Conservation (phyloP, 2,888 invertebrate genomes). For the Tiliacea aurago region DNA sequence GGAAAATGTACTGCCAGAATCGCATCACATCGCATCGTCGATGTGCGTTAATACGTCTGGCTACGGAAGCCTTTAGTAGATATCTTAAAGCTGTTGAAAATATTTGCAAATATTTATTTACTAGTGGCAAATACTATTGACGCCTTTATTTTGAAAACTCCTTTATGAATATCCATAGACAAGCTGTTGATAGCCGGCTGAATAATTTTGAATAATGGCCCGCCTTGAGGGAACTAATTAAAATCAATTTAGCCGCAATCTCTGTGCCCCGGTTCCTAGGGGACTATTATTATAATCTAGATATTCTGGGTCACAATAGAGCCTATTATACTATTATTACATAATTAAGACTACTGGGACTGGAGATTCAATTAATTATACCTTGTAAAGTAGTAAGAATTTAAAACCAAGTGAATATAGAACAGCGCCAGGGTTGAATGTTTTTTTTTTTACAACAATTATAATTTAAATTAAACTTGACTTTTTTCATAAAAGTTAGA, state of each 20-base stretch:
- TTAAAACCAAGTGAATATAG: not conserved
- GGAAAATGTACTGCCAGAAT: too few relatives aligned
- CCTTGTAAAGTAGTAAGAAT: not conserved
- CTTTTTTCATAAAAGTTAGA: too few relatives aligned
- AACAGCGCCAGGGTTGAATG: too few relatives aligned
- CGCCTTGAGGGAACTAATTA: slow-evolving; percentile 35
- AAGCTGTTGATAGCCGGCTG: slow-evolving; percentile 9
- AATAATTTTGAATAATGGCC: slow-evolving; percentile 30
- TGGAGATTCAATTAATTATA: not conserved
- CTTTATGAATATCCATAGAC: not conserved
- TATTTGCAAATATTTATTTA: not conserved
- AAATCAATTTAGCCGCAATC: slow-evolving; percentile 46
- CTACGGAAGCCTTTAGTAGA: too few relatives aligned
- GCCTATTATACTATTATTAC: not conserved
- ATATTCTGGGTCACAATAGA: slow-evolving; percentile 31
- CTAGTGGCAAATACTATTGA: not conserved
- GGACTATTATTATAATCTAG: slow-evolving; percentile 25
- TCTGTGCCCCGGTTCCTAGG: not conserved
- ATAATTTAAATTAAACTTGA: too few relatives aligned
- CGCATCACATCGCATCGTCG: too few relatives aligned
- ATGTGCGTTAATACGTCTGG: too few relatives aligned
- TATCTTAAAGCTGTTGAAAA: not conserved
- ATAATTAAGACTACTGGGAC: not conserved
- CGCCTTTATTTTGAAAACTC: not conserved
- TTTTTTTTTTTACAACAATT: too few relatives aligned